phyloP scores from a whole-genome alignment of 2,113 vertebrate genomes.

The Okapia johnstoni region DNA sequence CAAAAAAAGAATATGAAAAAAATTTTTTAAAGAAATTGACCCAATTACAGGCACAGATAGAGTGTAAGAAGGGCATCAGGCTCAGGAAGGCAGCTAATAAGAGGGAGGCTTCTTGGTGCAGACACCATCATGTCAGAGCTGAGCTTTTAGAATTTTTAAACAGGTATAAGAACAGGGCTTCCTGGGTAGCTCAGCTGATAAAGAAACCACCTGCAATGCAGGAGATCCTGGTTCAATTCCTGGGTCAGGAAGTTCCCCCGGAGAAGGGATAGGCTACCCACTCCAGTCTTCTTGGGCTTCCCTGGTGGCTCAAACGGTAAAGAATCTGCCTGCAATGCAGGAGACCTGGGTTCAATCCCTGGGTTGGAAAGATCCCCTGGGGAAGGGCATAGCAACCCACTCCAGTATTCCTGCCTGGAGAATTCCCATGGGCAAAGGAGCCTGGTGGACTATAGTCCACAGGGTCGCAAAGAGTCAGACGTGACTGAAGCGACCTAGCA shows the following conservation, averaged over 20 bases:
- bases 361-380: neutral
- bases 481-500: fast-evolving
- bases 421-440: neutral
- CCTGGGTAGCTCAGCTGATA: neutral
- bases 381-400: neutral
- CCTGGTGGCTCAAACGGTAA: neutral
- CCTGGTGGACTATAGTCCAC: neutral
- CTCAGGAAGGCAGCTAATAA: neutral
- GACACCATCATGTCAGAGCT: fast-evolving
- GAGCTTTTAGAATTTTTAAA: neutral
- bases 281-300: neutral
- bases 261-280: neutral
- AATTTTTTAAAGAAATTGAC: neutral
- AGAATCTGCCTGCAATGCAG: neutral
- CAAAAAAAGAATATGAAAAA: neutral
- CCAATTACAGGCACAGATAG: neutral
- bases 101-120: neutral
- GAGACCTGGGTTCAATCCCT: neutral
- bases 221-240: neutral
- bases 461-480: neutral
- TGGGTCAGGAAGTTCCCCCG: neutral
- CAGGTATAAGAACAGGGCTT: neutral
- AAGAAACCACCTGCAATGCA: neutral
- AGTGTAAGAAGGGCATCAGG: fast-evolving
- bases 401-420: neutral